These are phyloP conservation scores for Tachysurus vachellii DNA, from an alignment of 2,113 vertebrate species.

Conservation along the genomic window DNA sequence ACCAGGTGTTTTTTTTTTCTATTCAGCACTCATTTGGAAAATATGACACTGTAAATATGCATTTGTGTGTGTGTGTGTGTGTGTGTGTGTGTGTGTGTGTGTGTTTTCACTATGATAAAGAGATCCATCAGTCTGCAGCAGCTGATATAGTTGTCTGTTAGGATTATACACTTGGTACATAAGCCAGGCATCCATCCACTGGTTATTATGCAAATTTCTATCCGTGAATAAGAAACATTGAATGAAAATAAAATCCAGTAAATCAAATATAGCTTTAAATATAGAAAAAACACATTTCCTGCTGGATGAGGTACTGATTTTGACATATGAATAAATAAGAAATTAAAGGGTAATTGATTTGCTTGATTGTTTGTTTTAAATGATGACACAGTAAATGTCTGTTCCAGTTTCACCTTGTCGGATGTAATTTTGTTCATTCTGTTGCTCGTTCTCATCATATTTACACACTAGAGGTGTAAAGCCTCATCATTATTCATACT, in stretches of 20 bases:
- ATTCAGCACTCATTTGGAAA: background rate
- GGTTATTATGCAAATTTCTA: conserved; percentile 5
- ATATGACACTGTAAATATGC: background rate
- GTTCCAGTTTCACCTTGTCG: background rate
- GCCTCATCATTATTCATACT: background rate
- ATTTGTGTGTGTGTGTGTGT: conserved; percentile 25
- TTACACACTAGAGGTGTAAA: background rate
- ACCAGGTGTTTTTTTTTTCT: background rate
- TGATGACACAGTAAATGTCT: background rate
- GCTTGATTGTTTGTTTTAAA: background rate
- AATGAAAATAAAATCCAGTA: background rate
- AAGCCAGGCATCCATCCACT: conserved; percentile 7
- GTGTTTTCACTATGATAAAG: conserved; percentile 24
- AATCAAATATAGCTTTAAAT: background rate
- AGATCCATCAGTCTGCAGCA: conserved; percentile 16
- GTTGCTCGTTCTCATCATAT: background rate
- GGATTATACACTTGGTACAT: conserved; percentile 16
- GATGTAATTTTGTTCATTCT: background rate
- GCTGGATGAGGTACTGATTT: background rate
- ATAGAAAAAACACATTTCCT: background rate
- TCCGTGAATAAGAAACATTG: background rate
- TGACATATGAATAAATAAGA: background rate
- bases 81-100: background rate
- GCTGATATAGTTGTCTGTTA: conserved; percentile 25
- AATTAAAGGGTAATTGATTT: background rate